phyloP scores from a whole-genome alignment of 2,113 vertebrate genomes.

The Tetrao urogallus region DNA sequence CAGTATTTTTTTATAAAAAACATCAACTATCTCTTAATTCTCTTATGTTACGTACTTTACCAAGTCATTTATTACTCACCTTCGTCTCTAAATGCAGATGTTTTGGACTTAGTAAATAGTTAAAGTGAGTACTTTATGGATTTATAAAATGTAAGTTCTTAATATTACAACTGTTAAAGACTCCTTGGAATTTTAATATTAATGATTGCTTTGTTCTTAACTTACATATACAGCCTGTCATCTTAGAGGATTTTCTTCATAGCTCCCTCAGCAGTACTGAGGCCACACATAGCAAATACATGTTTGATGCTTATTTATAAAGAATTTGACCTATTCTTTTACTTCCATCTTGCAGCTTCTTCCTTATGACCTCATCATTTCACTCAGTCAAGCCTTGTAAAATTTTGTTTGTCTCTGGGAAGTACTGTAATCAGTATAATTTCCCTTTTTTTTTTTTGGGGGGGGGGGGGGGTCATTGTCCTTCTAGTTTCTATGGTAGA shows the following conservation, averaged over 20 bases:
- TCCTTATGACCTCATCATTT: neutral
- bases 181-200: neutral
- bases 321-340: neutral
- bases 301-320: neutral
- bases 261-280: neutral
- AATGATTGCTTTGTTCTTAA: constrained; percentile 7
- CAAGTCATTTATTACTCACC: neutral
- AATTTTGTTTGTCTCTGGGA: neutral
- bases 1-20: neutral
- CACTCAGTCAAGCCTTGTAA: neutral
- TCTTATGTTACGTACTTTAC: neutral
- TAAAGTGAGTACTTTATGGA: neutral
- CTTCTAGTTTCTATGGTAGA: neutral
- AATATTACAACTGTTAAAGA: neutral
- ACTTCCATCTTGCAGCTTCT: neutral
- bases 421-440: neutral
- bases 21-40: neutral
- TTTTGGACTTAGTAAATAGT: neutral
- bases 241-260: neutral
- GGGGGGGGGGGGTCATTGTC: neutral
- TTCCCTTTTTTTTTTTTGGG: neutral
- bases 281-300: neutral
- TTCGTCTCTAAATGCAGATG: neutral
- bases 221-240: neutral
- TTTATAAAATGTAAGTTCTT: neutral